Evolutionary conservation across 2,113 vertebrate genomes (phyloP).

Genomic region (Origma solitaria): DNA sequence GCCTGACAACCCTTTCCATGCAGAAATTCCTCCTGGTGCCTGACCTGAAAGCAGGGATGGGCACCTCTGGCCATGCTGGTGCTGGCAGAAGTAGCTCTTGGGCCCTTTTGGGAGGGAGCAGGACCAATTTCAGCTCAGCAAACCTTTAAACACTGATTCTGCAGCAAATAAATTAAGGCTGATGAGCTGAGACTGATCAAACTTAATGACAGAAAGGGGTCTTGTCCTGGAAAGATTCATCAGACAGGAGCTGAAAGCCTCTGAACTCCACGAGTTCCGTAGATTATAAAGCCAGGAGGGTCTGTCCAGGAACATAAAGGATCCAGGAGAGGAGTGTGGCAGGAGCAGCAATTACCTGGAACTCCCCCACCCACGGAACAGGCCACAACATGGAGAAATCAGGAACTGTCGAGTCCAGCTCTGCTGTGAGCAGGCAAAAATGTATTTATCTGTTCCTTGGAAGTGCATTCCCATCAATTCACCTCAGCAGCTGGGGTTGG

Average conservation of each 20-base stretch:
- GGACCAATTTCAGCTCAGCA: neutral
- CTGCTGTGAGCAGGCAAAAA: neutral
- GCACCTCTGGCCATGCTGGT: neutral
- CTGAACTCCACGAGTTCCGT: neutral
- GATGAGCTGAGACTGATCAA: slow-evolving; percentile 36
- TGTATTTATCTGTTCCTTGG: neutral
- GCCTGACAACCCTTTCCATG: neutral
- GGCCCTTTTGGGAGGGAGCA: neutral
- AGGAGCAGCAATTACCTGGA: neutral
- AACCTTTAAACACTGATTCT: neutral
- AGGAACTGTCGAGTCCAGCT: neutral
- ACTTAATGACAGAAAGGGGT: neutral
- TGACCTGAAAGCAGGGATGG: neutral
- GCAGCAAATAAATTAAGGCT: slow-evolving; percentile 14
- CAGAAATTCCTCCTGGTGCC: neutral
- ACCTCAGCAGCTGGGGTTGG: neutral
- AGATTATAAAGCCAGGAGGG: neutral
- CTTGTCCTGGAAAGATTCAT: neutral
- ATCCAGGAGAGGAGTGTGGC: neutral
- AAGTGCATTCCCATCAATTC: neutral
- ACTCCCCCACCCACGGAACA: neutral
- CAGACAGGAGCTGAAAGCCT: neutral
- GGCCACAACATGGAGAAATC: neutral
- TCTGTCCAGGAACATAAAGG: neutral
- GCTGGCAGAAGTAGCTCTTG: neutral